These are phyloP conservation scores for Thryonomys swinderianus DNA, from an alignment of 2,113 vertebrate genomes.

Conservation along the genomic window DNA sequence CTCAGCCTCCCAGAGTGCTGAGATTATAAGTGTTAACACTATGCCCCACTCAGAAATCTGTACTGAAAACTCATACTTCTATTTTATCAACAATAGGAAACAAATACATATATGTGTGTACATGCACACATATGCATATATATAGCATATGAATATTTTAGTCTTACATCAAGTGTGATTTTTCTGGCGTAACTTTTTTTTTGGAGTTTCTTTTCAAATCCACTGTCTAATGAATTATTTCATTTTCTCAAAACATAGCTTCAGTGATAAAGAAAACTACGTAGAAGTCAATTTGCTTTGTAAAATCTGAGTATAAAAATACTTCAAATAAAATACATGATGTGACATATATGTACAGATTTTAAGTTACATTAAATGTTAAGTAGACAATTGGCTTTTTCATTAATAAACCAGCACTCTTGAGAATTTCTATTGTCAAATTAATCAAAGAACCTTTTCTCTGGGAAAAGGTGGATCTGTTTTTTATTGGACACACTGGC, in stretches of 20 bases:
- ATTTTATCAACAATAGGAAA: neutral
- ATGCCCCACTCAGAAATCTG: neutral
- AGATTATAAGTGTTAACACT: neutral
- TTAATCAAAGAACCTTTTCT: conserved; percentile 6
- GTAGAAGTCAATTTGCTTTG: neutral
- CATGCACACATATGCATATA: neutral
- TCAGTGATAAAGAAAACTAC: neutral
- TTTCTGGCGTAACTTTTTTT: neutral
- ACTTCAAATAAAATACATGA: conserved; percentile 21
- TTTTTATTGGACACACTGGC: neutral
- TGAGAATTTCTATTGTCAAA: neutral
- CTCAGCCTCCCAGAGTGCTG: neutral
- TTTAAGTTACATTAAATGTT: neutral
- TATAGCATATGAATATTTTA: neutral
- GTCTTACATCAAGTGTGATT: neutral
- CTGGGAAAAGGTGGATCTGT: neutral
- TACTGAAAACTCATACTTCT: neutral
- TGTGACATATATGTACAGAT: neutral
- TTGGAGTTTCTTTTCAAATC: neutral
- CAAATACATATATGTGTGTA: neutral
- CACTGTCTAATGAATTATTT: neutral
- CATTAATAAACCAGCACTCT: neutral
- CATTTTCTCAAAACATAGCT: neutral
- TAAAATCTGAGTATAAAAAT: neutral
- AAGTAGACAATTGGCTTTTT: conserved; percentile 29